phyloP scores from a whole-genome alignment of 2,888 invertebrate species.

The Acrobasis consociella region DNA sequence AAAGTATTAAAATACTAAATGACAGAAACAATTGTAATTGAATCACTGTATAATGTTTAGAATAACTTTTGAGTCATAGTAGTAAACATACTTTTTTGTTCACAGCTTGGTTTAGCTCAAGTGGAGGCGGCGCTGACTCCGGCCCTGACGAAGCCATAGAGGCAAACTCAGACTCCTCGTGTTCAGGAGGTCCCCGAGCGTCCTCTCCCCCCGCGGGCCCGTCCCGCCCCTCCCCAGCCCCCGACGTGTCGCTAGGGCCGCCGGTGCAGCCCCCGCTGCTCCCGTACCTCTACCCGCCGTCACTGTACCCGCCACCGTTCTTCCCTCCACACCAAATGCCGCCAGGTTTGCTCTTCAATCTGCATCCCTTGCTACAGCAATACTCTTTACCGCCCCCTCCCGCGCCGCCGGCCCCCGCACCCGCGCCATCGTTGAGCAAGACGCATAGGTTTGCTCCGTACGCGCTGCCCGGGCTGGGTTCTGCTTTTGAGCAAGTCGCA shows the following conservation, averaged over 20 bases:
- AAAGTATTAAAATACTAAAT: no score
- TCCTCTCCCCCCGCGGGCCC: slow-evolving; percentile 82
- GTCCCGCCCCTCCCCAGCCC: slow-evolving; percentile 89
- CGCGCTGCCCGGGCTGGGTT: slow-evolving; percentile 90
- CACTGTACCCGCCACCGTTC: slow-evolving; percentile 90
- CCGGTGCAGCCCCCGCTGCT: slow-evolving; percentile 96
- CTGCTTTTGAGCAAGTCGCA: slow-evolving; percentile 95
- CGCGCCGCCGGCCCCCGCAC: slow-evolving; percentile 83
- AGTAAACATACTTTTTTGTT: slow-evolving; percentile 36
- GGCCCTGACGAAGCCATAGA: slow-evolving; percentile 85
- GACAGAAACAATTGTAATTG: no score
- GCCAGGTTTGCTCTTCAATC: slow-evolving; percentile 93
- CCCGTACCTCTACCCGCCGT: slow-evolving; percentile 96
- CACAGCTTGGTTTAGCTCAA: slow-evolving; percentile 86
- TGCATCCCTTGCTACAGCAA: slow-evolving; percentile 94
- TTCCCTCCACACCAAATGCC: slow-evolving; percentile 91
- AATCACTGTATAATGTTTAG: no score
- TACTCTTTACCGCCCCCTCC: slow-evolving; percentile 90
- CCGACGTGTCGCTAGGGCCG: slow-evolving; percentile 96
- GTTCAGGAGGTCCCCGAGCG: slow-evolving; percentile 85
- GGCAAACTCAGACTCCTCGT: slow-evolving; percentile 88
- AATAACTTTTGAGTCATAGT: neutral
- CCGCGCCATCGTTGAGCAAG: slow-evolving; percentile 85
- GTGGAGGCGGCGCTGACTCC: slow-evolving; percentile 80
- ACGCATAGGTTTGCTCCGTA: slow-evolving; percentile 94